A percentile compares a stretch with the other conserved stretches of the same genome.
phyloP scores from a whole-genome alignment of 2,888 invertebrate genomes.

The Agrenia bidenticulata region DNA sequence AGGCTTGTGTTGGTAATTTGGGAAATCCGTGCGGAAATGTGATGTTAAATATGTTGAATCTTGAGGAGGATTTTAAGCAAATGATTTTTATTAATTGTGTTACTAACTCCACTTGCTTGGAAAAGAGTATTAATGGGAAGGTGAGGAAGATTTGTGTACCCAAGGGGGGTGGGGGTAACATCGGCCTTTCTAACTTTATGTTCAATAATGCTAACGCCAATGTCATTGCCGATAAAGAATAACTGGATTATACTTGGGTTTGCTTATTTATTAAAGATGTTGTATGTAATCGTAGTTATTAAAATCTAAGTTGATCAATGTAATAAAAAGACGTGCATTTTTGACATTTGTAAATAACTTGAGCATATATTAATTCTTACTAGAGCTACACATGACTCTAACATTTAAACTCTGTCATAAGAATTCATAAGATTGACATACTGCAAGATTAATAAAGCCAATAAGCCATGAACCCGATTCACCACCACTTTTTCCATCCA shows the following conservation, averaged over 20 bases:
- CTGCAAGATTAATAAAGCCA: too few relatives aligned
- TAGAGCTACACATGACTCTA: too few relatives aligned
- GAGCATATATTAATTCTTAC: too few relatives aligned
- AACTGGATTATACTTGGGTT: background rate
- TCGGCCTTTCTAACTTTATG: background rate
- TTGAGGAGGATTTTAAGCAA: conserved; percentile 15
- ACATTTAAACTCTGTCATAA: too few relatives aligned
- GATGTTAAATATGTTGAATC: conserved; percentile 26
- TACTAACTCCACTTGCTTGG: conserved; percentile 32
- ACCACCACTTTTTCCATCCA: too few relatives aligned
- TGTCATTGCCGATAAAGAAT: conserved; percentile 6
- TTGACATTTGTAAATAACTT: too few relatives aligned
- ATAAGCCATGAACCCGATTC: too few relatives aligned
- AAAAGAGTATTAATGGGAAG: conserved; percentile 30
- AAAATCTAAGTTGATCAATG: too few relatives aligned
- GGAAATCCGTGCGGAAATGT: conserved; percentile 35
- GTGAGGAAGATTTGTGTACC: conserved; percentile 32
- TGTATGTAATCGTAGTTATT: too few relatives aligned
- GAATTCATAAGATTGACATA: too few relatives aligned
- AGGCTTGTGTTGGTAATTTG: conserved; percentile 24
- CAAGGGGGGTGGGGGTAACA: conserved; percentile 1
- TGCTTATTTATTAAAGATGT: too few relatives aligned
- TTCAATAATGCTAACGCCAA: conserved; percentile 15
- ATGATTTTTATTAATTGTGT: conserved; percentile 33
- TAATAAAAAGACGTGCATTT: too few relatives aligned